These are phyloP conservation scores for Ecdyonurus torrentis DNA, from an alignment of 2,888 invertebrate species.

Conservation along the genomic window DNA sequence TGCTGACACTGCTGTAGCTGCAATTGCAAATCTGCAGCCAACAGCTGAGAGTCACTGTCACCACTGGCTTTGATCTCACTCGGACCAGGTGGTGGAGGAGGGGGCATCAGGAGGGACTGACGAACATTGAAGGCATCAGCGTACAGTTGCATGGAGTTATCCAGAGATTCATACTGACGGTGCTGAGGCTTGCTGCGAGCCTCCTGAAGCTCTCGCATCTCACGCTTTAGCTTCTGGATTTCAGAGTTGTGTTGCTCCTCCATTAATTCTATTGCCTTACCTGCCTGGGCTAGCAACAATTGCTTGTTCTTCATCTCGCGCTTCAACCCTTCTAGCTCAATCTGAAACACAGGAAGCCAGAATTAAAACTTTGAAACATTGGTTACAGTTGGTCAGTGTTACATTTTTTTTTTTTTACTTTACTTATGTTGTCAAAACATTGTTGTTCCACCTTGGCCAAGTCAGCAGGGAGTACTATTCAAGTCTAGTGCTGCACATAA, in stretches of 20 bases:
- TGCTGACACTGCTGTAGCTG: slow-evolving; percentile 18
- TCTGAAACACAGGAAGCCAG: no score
- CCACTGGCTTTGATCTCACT: no score
- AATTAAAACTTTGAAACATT: no score
- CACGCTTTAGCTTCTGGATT: slow-evolving; percentile 17
- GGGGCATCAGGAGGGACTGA: neutral
- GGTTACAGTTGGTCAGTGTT: no score
- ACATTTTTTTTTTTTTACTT: slow-evolving; percentile 8
- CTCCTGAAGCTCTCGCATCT: neutral
- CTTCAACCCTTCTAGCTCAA: slow-evolving; percentile 56
- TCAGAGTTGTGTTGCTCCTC: slow-evolving; percentile 42
- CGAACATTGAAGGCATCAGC: neutral
- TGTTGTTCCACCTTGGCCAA: no score
- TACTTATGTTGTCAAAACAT: neutral
- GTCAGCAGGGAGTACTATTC: no score
- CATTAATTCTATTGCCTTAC: slow-evolving; percentile 60
- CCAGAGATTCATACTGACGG: neutral
- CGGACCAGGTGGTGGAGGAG: neutral
- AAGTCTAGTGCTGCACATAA: no score
- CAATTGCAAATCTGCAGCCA: slow-evolving; percentile 4
- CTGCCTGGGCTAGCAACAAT: slow-evolving; percentile 67
- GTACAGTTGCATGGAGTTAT: neutral
- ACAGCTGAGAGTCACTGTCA: neutral
- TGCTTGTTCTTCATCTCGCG: slow-evolving; percentile 62
- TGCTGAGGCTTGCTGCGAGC: neutral